phyloP scores from a whole-genome alignment of 2,888 invertebrate species.

The Eutolmus rufibarbis region DNA sequence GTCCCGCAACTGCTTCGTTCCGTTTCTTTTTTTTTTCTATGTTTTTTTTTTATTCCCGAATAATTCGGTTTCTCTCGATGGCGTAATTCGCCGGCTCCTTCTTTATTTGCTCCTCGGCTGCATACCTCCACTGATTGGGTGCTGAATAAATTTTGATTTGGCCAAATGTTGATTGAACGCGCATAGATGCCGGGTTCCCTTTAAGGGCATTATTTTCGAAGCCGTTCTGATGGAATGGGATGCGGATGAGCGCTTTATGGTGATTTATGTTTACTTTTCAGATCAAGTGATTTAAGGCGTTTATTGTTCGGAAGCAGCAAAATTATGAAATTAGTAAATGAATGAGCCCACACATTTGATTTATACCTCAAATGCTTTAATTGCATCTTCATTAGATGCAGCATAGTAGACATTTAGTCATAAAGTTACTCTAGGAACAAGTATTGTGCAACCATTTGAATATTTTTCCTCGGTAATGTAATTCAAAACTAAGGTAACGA shows the following conservation, averaged over 20 bases:
- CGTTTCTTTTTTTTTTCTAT: slow-evolving; percentile 30
- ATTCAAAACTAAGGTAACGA: no score
- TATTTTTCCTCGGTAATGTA: no score
- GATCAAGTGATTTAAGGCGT: neutral
- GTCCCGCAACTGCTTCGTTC: slow-evolving; percentile 7
- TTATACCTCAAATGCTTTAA: no score
- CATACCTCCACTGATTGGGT: slow-evolving; percentile 45
- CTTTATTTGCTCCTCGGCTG: slow-evolving; percentile 36
- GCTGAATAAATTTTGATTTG: slow-evolving; percentile 41
- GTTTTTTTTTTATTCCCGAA: slow-evolving; percentile 43
- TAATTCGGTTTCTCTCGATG: slow-evolving; percentile 46
- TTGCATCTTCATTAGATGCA: no score
- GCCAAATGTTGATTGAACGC: slow-evolving; percentile 23
- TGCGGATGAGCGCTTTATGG: neutral
- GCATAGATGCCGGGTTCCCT: neutral
- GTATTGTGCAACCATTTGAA: no score
- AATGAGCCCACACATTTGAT: neutral
- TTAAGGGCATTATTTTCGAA: neutral
- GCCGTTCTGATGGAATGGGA: neutral
- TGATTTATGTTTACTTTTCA: neutral
- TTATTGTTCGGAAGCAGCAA: neutral
- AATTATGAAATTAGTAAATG: neutral
- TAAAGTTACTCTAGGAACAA: no score
- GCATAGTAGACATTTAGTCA: no score
- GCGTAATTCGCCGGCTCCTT: slow-evolving; percentile 26